These are phyloP conservation scores for Brachystomella parvula DNA, from an alignment of 1,140 invertebrate species.

Conservation along the genomic window DNA sequence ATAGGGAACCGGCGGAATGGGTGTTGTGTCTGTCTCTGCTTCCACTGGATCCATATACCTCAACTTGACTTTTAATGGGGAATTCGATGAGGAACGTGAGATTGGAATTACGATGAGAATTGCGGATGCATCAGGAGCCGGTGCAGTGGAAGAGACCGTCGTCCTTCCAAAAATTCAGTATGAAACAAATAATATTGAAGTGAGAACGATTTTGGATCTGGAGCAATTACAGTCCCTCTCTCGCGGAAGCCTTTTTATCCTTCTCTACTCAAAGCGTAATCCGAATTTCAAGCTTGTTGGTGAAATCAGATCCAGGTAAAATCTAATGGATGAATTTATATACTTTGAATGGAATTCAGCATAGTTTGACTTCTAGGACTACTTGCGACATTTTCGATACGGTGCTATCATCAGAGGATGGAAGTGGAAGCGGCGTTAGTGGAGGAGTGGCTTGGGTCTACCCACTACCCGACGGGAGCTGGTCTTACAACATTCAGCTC, in stretches of 20 bases:
- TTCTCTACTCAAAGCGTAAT: constrained; percentile 64
- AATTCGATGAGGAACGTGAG: constrained; percentile 62
- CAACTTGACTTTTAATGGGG: constrained; percentile 69
- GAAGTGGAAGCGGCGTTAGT: constrained; percentile 39
- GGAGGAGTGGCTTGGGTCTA: constrained; percentile 70
- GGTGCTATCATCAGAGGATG: constrained; percentile 37
- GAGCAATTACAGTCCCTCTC: constrained; percentile 29
- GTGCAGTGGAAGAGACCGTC: constrained; percentile 61
- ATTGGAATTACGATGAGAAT: constrained; percentile 61
- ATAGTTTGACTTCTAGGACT: constrained; percentile 54
- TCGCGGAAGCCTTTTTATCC: constrained; percentile 38
- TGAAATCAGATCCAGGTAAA: constrained; percentile 35
- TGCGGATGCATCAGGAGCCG: constrained; percentile 48
- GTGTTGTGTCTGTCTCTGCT: constrained; percentile 68
- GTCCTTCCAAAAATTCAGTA: constrained; percentile 41
- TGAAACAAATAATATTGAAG: constrained; percentile 37
- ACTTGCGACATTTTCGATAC: constrained; percentile 72
- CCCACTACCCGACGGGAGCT: constrained; percentile 61
- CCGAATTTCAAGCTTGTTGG: constrained; percentile 37
- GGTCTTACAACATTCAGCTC: constrained; percentile 63
- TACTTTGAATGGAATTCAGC: neutral
- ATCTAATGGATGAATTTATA: constrained; percentile 4
- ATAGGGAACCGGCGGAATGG: constrained; percentile 66
- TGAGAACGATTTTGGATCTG: constrained; percentile 34
- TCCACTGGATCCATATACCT: constrained; percentile 70